Percentiles rank a stretch among this genome's conserved stretches.
Evolutionary conservation across 1,140 invertebrate species (phyloP).

Genomic region (Danaus plexippus): DNA sequence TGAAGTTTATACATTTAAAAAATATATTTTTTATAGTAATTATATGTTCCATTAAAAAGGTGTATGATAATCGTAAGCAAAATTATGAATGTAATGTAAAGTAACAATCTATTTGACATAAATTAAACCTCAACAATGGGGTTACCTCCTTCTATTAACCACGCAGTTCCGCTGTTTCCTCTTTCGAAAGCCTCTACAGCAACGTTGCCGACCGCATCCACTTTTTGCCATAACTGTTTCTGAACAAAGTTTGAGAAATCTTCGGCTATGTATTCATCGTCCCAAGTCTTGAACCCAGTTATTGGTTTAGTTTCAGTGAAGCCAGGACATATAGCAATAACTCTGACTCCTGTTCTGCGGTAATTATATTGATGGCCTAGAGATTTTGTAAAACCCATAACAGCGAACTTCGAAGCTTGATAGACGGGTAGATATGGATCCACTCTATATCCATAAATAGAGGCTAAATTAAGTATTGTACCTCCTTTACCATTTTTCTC

Average conservation of each 20-base stretch:
- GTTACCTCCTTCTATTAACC: constrained; percentile 40
- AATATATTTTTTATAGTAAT: no score
- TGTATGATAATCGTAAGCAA: no score
- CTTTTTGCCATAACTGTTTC: constrained; percentile 30
- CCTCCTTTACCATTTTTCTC: constrained; percentile 75
- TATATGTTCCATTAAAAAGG: no score
- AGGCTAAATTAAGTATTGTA: constrained; percentile 78
- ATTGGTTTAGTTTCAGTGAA: constrained; percentile 61
- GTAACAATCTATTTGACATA: no score
- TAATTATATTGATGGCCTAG: constrained; percentile 71
- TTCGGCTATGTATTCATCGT: constrained; percentile 16
- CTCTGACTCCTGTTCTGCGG: constrained; percentile 70
- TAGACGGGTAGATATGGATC: constrained; percentile 77
- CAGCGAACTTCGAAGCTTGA: constrained; percentile 77
- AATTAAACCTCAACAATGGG: constrained; percentile 34
- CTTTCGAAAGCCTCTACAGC: constrained; percentile 41
- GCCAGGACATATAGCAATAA: constrained; percentile 71
- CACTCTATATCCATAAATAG: constrained; percentile 73
- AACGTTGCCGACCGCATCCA: constrained; percentile 34
- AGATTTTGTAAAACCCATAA: constrained; percentile 71
- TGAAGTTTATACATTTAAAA: no score
- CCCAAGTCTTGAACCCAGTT: constrained; percentile 33
- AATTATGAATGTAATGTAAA: no score
- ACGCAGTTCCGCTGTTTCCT: constrained; percentile 45
- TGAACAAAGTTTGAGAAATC: constrained; percentile 25